Conservation (phyloP, 2,888 invertebrate genomes). For the Acanthosepion esculentum region DNA sequence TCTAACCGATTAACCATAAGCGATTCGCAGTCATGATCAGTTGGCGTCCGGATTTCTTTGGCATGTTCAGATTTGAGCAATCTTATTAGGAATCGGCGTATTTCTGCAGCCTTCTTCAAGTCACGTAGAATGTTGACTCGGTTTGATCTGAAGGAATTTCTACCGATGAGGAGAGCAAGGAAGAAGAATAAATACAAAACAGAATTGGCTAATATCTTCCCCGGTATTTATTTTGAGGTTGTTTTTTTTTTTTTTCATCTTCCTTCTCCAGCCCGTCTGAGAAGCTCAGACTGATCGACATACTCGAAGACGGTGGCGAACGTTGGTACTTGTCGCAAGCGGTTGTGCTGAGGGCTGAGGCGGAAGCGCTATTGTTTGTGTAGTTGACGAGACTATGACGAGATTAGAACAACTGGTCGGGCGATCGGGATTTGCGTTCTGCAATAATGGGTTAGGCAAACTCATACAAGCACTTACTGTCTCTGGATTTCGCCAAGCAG, state of each 20-base stretch:
- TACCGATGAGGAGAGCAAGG: background rate
- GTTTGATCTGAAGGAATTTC: constrained; percentile 18
- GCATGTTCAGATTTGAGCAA: constrained; percentile 11
- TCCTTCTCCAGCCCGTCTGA: too few relatives aligned
- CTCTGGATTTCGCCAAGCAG: too few relatives aligned
- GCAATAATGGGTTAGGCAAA: background rate
- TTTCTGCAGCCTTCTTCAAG: constrained; percentile 11
- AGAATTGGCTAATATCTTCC: too few relatives aligned
- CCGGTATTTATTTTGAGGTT: background rate
- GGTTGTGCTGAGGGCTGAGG: background rate
- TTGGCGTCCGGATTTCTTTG: constrained; percentile 33
- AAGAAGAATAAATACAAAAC: background rate
- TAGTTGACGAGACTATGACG: background rate
- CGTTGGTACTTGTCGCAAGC: background rate
- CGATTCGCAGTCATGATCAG: constrained; percentile 33
- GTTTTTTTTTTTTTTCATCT: background rate
- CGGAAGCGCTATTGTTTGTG: background rate
- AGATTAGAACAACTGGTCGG: background rate
- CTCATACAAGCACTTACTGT: too few relatives aligned
- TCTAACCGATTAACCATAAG: background rate
- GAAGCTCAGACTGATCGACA: background rate
- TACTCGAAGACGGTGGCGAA: background rate
- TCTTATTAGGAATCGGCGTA: background rate
- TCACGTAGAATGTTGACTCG: constrained; percentile 20
- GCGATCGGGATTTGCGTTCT: background rate